These are phyloP conservation scores for Aleiodes testaceus DNA, from an alignment of 2,888 invertebrate species.

Conservation along the genomic window DNA sequence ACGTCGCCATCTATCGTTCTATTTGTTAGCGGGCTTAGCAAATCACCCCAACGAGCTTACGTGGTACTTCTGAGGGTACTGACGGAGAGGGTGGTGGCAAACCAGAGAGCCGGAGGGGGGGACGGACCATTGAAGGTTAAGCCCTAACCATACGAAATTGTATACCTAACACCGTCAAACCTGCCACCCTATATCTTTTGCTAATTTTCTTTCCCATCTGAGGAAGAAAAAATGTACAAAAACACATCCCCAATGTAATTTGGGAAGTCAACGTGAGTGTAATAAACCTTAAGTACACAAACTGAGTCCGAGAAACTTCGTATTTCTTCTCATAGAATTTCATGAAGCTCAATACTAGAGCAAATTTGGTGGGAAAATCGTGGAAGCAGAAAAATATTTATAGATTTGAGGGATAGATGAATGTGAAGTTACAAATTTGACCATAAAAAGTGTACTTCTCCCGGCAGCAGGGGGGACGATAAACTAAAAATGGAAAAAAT, in stretches of 20 bases:
- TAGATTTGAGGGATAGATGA: constrained; percentile 56
- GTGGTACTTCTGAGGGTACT: constrained; percentile 57
- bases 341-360: constrained; percentile 1
- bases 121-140: constrained; percentile 61
- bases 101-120: not conserved
- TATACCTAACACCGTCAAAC: constrained; percentile 29
- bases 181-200: constrained; percentile 40
- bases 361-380: not conserved
- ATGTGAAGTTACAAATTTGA: constrained; percentile 71
- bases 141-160: constrained; percentile 56
- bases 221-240: constrained; percentile 14
- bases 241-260: constrained; percentile 29
- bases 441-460: constrained; percentile 61
- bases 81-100: constrained; percentile 48
- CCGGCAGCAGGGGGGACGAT: constrained; percentile 44
- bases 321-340: constrained; percentile 24
- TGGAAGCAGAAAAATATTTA: constrained; percentile 21
- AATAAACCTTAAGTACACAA: constrained; percentile 11
- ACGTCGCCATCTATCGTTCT: constrained; percentile 72
- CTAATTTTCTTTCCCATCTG: constrained; percentile 49
- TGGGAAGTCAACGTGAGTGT: constrained; percentile 11
- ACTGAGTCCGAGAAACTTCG: not conserved
- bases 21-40: constrained; percentile 73
- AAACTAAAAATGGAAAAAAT: constrained; percentile 51
- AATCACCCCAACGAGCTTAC: constrained; percentile 71